These are phyloP conservation scores for Coecobrya sp. DNA, from an alignment of 2,888 invertebrate species.

Conservation along the genomic window DNA sequence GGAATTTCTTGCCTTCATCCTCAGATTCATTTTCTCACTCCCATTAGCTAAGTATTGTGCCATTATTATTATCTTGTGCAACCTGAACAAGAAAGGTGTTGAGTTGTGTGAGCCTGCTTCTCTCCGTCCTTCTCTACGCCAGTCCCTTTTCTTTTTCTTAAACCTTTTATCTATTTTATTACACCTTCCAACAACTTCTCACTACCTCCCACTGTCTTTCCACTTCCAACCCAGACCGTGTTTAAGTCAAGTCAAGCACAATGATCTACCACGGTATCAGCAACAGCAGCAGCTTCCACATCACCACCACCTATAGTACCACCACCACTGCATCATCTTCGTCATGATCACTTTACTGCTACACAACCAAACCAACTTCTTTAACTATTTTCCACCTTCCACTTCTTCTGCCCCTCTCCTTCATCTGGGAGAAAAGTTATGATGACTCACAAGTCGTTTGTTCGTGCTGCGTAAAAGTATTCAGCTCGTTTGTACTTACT, in stretches of 20 bases:
- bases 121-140: neutral
- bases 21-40: conserved; percentile 62
- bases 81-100: conserved; percentile 73
- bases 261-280: conserved; percentile 71
- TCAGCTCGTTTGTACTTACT: conserved; percentile 70
- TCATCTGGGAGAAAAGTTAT: conserved; percentile 63
- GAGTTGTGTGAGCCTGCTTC: conserved; percentile 58
- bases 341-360: conserved; percentile 40
- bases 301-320: conserved; percentile 9
- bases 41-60: conserved; percentile 65
- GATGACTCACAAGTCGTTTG: conserved; percentile 64
- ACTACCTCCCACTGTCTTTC: conserved; percentile 75
- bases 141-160: conserved; percentile 64
- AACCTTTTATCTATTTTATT: conserved; percentile 78
- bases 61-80: conserved; percentile 66
- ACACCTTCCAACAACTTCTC: conserved; percentile 75
- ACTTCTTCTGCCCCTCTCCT: conserved; percentile 34
- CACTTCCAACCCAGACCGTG: conserved; percentile 64
- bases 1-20: conserved; percentile 60
- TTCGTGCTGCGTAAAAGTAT: conserved; percentile 69
- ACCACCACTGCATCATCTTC: conserved; percentile 39
- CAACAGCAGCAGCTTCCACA: conserved; percentile 63
- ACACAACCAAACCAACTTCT: conserved; percentile 41
- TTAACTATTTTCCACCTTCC: conserved; percentile 64
- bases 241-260: conserved; percentile 73